phyloP scores from a whole-genome alignment of 2,888 invertebrate genomes.

The Myopa tessellatipennis region DNA sequence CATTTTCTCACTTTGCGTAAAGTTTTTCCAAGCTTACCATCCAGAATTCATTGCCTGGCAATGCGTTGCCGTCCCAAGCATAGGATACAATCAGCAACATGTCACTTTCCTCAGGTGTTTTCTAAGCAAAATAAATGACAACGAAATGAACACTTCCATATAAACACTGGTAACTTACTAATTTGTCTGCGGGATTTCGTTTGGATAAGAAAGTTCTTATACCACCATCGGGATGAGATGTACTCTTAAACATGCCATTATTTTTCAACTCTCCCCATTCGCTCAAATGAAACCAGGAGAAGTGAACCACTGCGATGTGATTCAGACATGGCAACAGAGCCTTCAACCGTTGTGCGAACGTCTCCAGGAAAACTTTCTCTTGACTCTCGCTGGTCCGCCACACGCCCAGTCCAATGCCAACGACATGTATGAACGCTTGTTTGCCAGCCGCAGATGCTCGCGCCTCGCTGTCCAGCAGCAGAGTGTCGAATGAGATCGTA shows the following conservation, averaged over 20 bases:
- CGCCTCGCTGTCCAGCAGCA: conserved; percentile 73
- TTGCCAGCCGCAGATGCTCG: conserved; percentile 70
- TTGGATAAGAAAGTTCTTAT: conserved; percentile 70
- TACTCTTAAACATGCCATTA: conserved; percentile 62
- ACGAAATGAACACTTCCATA: background rate
- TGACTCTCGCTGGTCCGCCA: conserved; percentile 76
- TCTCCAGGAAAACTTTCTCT: conserved; percentile 73
- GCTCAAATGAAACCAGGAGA: conserved; percentile 72
- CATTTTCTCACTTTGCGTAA: too few relatives aligned
- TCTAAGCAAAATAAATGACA: conserved; percentile 7
- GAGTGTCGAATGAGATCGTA: conserved; percentile 72
- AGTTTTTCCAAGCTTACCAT: conserved; percentile 59
- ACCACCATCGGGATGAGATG: conserved; percentile 65
- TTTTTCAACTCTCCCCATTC: conserved; percentile 69
- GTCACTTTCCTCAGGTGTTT: conserved; percentile 53
- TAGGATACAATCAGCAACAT: conserved; percentile 37
- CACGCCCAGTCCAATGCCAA: conserved; percentile 76
- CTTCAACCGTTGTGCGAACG: conserved; percentile 73
- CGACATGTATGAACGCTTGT: conserved; percentile 74
- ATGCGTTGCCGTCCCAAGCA: conserved; percentile 77
- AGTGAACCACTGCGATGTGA: conserved; percentile 75
- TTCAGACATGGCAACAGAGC: conserved; percentile 69
- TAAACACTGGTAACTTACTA: conserved; percentile 55
- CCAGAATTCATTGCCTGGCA: conserved; percentile 83
- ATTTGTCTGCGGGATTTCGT: conserved; percentile 71